These are phyloP conservation scores for Acinonyx jubatus DNA, from an alignment of 2,113 vertebrate genomes.

Conservation along the genomic window DNA sequence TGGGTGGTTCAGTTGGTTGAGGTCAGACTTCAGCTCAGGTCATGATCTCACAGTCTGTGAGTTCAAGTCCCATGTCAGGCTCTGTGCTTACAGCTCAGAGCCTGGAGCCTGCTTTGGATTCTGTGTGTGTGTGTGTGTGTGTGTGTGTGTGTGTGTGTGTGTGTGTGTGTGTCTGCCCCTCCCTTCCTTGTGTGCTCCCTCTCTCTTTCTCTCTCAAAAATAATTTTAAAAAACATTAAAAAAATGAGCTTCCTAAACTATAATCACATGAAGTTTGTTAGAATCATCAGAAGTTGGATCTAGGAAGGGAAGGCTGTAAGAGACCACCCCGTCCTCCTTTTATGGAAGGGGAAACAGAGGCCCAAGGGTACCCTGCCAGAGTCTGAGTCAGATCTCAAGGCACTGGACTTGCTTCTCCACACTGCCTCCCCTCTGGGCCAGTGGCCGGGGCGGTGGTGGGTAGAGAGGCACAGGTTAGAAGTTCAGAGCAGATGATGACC, in stretches of 20 bases:
- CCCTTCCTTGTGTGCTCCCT: too few species aligned
- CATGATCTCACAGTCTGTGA: too few species aligned
- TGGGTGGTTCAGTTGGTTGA: too few species aligned
- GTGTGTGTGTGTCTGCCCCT: too few species aligned
- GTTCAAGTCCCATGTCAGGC: too few species aligned
- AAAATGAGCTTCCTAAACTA: not conserved
- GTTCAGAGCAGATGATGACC: not conserved
- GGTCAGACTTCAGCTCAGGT: too few species aligned
- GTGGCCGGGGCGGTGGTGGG: accelerated
- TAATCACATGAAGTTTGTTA: not conserved
- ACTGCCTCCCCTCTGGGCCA: not conserved
- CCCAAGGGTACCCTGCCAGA: not conserved
- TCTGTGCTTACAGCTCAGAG: too few species aligned
- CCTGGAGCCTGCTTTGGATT: too few species aligned
- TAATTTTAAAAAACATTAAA: too few species aligned
- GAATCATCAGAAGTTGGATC: not conserved
- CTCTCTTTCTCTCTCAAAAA: too few species aligned
- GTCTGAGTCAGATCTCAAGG: not conserved
- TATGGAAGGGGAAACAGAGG: not conserved
- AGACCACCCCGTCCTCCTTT: not conserved
- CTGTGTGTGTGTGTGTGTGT: too few species aligned
- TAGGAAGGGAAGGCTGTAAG: not conserved
- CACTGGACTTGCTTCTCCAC: not conserved
- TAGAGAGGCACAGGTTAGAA: not conserved
- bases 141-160: too few species aligned